These are phyloP conservation scores for Lasiurus borealis DNA, from an alignment of 2,113 vertebrate genomes.

Conservation along the genomic window DNA sequence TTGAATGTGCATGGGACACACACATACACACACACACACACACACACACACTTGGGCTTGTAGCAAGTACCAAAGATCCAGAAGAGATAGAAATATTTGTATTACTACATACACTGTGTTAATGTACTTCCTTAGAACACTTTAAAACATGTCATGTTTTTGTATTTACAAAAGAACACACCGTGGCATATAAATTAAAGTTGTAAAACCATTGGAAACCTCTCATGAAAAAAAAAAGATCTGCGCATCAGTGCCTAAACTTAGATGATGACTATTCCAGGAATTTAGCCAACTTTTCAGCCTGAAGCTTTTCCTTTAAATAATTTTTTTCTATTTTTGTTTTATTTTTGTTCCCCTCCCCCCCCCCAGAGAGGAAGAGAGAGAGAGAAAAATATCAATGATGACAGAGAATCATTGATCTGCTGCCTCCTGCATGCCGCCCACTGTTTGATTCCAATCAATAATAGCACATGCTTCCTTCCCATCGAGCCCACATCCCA, in stretches of 20 bases:
- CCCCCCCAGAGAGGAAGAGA: no score
- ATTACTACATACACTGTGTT: neutral
- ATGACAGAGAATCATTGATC: no score
- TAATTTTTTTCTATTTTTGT: neutral
- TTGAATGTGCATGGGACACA: neutral
- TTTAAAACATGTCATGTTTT: conserved; percentile 1
- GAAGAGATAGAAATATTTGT: neutral
- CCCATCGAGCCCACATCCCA: no score
- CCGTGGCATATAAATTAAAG: neutral
- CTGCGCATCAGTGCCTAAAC: conserved; percentile 40
- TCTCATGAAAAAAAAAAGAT: neutral
- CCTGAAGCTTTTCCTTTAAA: neutral
- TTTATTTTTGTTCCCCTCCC: no score
- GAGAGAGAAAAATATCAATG: no score
- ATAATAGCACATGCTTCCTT: no score
- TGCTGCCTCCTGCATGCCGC: no score
- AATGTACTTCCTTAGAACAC: neutral
- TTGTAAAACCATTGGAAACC: conserved; percentile 12
- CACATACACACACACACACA: no score
- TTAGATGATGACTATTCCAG: conserved; percentile 30
- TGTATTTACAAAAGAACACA: conserved; percentile 28
- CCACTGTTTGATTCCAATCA: no score
- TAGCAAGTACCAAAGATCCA: neutral
- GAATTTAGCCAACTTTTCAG: conserved; percentile 31
- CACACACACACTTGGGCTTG: neutral